These are phyloP conservation scores for Andrena hattorfiana DNA, from an alignment of 2,888 invertebrate species.

Conservation along the genomic window DNA sequence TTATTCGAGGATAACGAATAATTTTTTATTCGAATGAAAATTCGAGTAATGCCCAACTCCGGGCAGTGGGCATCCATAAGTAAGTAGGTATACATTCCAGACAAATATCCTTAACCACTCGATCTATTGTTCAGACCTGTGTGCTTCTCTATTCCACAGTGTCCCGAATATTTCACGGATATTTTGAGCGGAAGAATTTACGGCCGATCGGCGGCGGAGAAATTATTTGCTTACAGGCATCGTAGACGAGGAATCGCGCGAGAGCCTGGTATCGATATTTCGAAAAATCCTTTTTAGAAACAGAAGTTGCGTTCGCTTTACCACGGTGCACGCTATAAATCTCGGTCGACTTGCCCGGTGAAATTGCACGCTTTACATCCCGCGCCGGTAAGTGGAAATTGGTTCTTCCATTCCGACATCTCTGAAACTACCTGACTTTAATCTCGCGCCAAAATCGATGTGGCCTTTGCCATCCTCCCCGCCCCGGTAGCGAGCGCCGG, in stretches of 20 bases:
- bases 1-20: too few species aligned
- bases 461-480: conserved; percentile 57
- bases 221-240: conserved; percentile 6
- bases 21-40: too few species aligned
- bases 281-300: conserved; percentile 46
- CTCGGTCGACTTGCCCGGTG: conserved; percentile 48
- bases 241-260: neutral
- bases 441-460: conserved; percentile 72
- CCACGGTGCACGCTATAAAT: conserved; percentile 51
- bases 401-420: conserved; percentile 65
- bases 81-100: too few species aligned
- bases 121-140: neutral
- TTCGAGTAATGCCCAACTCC: too few species aligned
- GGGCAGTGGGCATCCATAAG: too few species aligned
- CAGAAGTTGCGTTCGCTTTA: conserved; percentile 35
- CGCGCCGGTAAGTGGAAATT: conserved; percentile 66
- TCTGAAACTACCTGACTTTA: conserved; percentile 69
- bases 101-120: neutral
- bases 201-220: neutral
- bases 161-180: neutral
- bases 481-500: conserved; percentile 29
- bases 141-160: neutral
- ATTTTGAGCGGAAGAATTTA: conserved; percentile 12
- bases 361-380: conserved; percentile 64
- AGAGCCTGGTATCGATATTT: conserved; percentile 27